Evolutionary conservation across 2,888 invertebrate species (phyloP), one percentile per base, ranked within the genome.

Genomic region (Sepioteuthis lessoniana): DNA sequence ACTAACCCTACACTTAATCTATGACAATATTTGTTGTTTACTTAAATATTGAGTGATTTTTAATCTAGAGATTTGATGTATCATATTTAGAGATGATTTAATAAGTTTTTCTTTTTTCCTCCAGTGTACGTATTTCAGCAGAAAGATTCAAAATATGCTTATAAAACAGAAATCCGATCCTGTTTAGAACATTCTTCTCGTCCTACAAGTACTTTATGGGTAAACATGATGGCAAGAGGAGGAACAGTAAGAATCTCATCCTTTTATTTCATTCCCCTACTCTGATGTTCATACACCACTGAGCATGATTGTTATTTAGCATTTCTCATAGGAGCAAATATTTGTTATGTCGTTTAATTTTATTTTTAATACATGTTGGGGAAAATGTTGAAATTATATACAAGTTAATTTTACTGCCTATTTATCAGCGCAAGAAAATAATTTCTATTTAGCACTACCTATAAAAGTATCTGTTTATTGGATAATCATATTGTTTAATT

Each of bases 131-230:
- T 99, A 31, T 99, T 99, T 97, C 98, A 99, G 96, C 99, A 99
- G 99, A 99, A 99, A 97, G 99, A 99, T 97, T 99, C 99, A 46
- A 99, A 99, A 97, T 99, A 99, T 98, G 99, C 99, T 0, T 99
- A 98, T 97, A 99, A 99, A 98, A 98, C 99, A 94, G 99, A 99
- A 98, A 99, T 99, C 95, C 98, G 99, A 91, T 99, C 99, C 0
- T 99, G 98, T 96, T 97, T 99, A 95, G 99, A 99, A 96, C 98
- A 99, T 97, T 98, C 98, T 0, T 98, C 99, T 0, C 98, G 99
- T 94, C 99, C 99, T 0, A 99, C 99, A 0, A 99, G 99, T 25
- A 99, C 99, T 0, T 97, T 99, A 90, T 99, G 99, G 99, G 99
- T 99, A 0, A 99, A 99, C 97, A 99, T 99, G 99, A 98, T 99